Evolutionary conservation across 2,113 vertebrate species (phyloP), one percentile per base, ranked within the genome.

Genomic region (Antidorcas marsupialis): DNA sequence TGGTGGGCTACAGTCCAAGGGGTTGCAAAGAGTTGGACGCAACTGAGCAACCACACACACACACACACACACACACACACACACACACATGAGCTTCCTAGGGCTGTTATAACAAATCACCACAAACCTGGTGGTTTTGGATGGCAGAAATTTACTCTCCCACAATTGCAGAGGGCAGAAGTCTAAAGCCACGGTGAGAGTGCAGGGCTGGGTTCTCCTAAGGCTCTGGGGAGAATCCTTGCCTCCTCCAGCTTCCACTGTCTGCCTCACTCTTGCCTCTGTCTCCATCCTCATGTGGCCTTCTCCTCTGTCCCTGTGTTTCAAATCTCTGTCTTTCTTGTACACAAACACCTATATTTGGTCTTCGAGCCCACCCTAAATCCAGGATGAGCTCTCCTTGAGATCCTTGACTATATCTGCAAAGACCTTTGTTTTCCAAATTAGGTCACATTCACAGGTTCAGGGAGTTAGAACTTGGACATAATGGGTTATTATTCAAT

Each of bases 121-220:
- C 36, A 50, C 16, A 27, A 39, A 15, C 11, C 10, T 50, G 16
- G 9, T 2, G 6, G 14, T n/a, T 79, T 71, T n/a, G n/a, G n/a
- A 67, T 0, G 17, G 33, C 19, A 92, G 82, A 83, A 53, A 81
- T 30, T 33, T 47, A 39, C 47, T 67, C 30, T 92, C 55, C n/a
- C 0, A 0, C 43, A 88, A 23, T 85, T 91, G 39, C 59, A 2
- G 33, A 81, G 7, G 14, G 45, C 30, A 23, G 39, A 59, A 39
- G 62, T 67, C 62, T 91, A 33, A 92, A 91, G 28, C 53, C 55
- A 30, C 71, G 21, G 12, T 47, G 14, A 21, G 33, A 60, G 47
- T 5, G 21, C 27, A 52, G 28, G 47, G 33, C 55, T 21, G 4
- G 1, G 3, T 16, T 57, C 53, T 62, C 57, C 0, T 1, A 25